Base-by-base conservation (phyloP, 2,113 vertebrate species). In the Pomatorhinus ruficollis region DNA sequence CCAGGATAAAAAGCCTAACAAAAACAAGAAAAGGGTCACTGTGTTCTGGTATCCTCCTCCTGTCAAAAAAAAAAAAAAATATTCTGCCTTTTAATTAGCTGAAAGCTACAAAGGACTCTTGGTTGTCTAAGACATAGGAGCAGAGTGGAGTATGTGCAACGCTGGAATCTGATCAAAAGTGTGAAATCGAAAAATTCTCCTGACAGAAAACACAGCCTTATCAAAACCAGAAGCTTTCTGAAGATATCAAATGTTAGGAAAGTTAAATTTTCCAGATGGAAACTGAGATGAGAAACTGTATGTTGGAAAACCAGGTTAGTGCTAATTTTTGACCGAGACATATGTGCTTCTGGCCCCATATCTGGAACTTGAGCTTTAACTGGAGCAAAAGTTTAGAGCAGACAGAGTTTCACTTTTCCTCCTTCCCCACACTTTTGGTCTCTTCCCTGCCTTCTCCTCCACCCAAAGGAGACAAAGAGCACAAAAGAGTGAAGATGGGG, bases 261-360 rank as follows among this genome's bases (percentile, higher is more conserved):
- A 92, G 60, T 84, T 68, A 57, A 68, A 40, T 89, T 94, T 95
- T 81, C 83, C 69, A 89, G 40, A 81, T 71, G 47, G 22, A 89
- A 95, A 78, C 45, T n/a, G 35, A 56, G 28, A 60, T 56, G 22
- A 92, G 12, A 83, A 80, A 77, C 23, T 83, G 13, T 47, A 18
- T 60, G 11, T 71, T 91, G 57, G 63, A 88, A 92, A 95, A 91
- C 3, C 11, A 72, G 18, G 56, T 92, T 45, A 91, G 40, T 45
- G 50, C n/a, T 74, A 60, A 57, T 54, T 95, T 94, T 92, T 92
- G 53, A 88, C 27, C 1, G 8, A 91, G 47, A 47, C 39, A 52
- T 28, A 52, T 24, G 47, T 22, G 22, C 25, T 72, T 83, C 79
- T 83, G 79, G 52, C 33, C 27, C 17, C 16, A 6, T 25, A 40